phyloP scores from a whole-genome alignment of 2,888 invertebrate genomes.

The Eueremaeus valkanovi region DNA sequence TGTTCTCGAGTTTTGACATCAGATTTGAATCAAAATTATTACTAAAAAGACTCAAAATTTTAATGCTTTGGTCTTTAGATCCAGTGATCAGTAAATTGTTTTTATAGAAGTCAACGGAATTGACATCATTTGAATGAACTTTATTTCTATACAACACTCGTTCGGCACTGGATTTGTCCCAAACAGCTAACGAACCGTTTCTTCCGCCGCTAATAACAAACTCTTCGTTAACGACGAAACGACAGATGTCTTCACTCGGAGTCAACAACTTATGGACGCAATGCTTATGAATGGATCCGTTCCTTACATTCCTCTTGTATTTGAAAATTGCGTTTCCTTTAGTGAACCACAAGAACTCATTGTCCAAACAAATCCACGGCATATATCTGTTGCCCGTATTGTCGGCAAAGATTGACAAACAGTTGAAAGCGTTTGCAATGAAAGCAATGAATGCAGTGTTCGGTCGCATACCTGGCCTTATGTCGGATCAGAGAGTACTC shows the following conservation, averaged over 20 bases:
- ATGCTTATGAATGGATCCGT: background rate
- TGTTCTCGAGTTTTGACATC: slow-evolving; percentile 8
- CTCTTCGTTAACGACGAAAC: slow-evolving; percentile 54
- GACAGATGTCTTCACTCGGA: slow-evolving; percentile 53
- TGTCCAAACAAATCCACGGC: slow-evolving; percentile 59
- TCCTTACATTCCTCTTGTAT: slow-evolving; percentile 43
- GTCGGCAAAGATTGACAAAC: no score
- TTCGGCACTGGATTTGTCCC: slow-evolving; percentile 49
- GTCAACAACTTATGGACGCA: background rate
- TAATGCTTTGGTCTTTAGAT: slow-evolving; percentile 54
- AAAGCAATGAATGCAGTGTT: no score
- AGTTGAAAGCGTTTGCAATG: no score
- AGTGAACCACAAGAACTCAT: slow-evolving; percentile 58
- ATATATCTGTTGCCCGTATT: no score
- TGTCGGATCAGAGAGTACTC: slow-evolving; percentile 36
- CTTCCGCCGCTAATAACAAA: slow-evolving; percentile 44
- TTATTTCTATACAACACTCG: slow-evolving; percentile 49
- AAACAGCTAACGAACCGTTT: slow-evolving; percentile 49
- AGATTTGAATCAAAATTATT: slow-evolving; percentile 36
- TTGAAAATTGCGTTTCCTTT: slow-evolving; percentile 53
- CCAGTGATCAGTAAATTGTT: slow-evolving; percentile 54
- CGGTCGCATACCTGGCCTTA: slow-evolving; percentile 17
- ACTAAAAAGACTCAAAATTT: slow-evolving; percentile 50
- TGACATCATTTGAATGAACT: slow-evolving; percentile 54
- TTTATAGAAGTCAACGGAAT: slow-evolving; percentile 54